A percentile compares a stretch with the other conserved stretches of the same genome.
These are phyloP conservation scores for Vireo griseus DNA, from an alignment of 2,797 vertebrate genomes.

Conservation along the genomic window DNA sequence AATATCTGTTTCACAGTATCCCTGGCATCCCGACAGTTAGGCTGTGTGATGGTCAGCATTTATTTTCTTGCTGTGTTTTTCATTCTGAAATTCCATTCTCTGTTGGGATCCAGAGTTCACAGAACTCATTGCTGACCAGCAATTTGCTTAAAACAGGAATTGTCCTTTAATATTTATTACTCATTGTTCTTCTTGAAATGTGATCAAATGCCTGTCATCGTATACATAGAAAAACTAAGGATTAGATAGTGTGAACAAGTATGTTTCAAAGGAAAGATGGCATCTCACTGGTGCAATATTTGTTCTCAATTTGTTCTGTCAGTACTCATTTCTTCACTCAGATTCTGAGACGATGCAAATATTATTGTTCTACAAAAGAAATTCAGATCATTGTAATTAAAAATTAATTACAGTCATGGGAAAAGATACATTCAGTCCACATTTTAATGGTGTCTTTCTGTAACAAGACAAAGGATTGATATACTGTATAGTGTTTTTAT, in stretches of 20 bases:
- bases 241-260: not conserved
- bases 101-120: not conserved
- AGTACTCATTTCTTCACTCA: not conserved
- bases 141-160: not conserved
- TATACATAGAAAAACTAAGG: not conserved
- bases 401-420: not conserved
- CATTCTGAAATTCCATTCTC: not conserved
- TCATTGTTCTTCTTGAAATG: not conserved
- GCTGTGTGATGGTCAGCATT: not conserved
- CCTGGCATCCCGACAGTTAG: not conserved
- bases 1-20: not conserved
- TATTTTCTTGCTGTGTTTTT: slow-evolving; percentile 7
- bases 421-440: not conserved
- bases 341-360: not conserved
- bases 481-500: not conserved
- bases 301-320: not conserved
- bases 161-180: not conserved
- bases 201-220: not conserved
- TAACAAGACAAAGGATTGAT: not conserved
- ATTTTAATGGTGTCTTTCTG: not conserved
- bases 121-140: not conserved
- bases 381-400: not conserved
- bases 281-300: not conserved
- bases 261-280: not conserved
- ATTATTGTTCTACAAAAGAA: not conserved